These are phyloP conservation scores for Euwallacea fornicatus DNA, from an alignment of 1,140 invertebrate genomes.

Conservation along the genomic window DNA sequence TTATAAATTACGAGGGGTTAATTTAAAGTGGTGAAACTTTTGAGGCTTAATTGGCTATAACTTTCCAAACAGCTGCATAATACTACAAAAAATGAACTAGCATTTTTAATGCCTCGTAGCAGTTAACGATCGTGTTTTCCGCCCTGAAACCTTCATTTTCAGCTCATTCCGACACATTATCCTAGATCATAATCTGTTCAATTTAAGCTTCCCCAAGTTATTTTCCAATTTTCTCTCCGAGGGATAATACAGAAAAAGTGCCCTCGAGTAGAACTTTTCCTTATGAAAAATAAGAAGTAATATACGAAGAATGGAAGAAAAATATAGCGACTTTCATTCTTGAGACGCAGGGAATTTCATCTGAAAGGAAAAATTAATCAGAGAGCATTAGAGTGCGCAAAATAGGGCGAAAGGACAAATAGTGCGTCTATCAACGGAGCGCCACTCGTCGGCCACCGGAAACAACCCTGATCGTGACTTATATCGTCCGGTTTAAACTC, in stretches of 20 bases:
- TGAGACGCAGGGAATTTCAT: conserved; percentile 27
- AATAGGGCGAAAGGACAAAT: conserved; percentile 33
- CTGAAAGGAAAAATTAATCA: conserved; percentile 33
- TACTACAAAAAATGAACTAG: too few species aligned
- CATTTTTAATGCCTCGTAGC: too few species aligned
- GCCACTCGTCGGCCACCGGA: conserved; percentile 26
- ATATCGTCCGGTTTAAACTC: conserved; percentile 24
- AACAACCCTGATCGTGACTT: conserved; percentile 23
- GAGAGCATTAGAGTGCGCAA: conserved; percentile 31
- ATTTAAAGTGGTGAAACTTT: not conserved
- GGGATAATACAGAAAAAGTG: conserved; percentile 30
- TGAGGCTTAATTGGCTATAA: not conserved
- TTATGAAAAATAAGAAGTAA: conserved; percentile 33
- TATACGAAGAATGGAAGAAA: conserved; percentile 30
- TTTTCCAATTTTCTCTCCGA: conserved; percentile 11
- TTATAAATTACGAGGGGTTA: not conserved
- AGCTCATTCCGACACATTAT: not conserved
- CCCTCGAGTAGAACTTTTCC: conserved; percentile 14
- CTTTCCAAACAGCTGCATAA: too few species aligned
- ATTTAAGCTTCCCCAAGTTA: conserved; percentile 9
- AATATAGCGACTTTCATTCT: conserved; percentile 25
- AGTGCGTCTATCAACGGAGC: conserved; percentile 24
- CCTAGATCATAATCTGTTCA: conserved; percentile 5
- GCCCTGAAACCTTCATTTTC: too few species aligned
- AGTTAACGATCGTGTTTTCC: too few species aligned